phyloP scores from a whole-genome alignment of 2,797 vertebrate species.

The Dryobates pubescens region DNA sequence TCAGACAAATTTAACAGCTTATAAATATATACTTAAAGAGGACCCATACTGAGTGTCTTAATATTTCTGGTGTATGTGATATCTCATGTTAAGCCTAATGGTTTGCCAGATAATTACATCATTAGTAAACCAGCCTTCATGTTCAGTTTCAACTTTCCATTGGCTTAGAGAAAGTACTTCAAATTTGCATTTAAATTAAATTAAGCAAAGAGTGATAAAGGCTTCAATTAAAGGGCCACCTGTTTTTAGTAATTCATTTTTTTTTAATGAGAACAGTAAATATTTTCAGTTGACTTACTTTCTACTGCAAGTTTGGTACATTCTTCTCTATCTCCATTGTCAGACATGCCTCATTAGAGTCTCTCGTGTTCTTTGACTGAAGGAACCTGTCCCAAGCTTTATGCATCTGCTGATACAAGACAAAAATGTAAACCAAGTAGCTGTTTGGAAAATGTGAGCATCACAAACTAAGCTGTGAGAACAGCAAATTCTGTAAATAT shows the following conservation, averaged over 20 bases:
- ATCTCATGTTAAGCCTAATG: constrained; percentile 23
- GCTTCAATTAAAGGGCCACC: constrained; percentile 78
- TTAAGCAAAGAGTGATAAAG: constrained; percentile 75
- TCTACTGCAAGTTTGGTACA: constrained; percentile 38
- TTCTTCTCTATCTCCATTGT: constrained; percentile 68
- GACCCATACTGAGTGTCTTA: neutral
- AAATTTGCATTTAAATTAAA: constrained; percentile 81
- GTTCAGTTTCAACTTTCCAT: constrained; percentile 72
- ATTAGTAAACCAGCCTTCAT: constrained; percentile 54
- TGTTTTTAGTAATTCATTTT: constrained; percentile 78
- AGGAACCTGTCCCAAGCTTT: constrained; percentile 44
- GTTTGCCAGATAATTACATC: constrained; percentile 36
- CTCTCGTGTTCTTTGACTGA: constrained; percentile 13
- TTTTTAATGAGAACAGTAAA: constrained; percentile 80
- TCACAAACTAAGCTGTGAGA: neutral
- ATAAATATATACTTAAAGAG: neutral
- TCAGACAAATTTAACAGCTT: neutral
- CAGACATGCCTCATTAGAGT: constrained; percentile 61
- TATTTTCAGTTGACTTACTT: constrained; percentile 71
- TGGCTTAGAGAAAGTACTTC: constrained; percentile 74
- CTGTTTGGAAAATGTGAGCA: constrained; percentile 20
- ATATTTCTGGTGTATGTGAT: constrained; percentile 5
- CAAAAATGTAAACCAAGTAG: constrained; percentile 12
- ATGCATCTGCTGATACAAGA: constrained; percentile 33
- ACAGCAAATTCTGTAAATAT: neutral